Percentiles rank a stretch among this genome's conserved stretches.
Evolutionary conservation across 1,140 invertebrate genomes (phyloP).

Genomic region (Plutomurus gul): DNA sequence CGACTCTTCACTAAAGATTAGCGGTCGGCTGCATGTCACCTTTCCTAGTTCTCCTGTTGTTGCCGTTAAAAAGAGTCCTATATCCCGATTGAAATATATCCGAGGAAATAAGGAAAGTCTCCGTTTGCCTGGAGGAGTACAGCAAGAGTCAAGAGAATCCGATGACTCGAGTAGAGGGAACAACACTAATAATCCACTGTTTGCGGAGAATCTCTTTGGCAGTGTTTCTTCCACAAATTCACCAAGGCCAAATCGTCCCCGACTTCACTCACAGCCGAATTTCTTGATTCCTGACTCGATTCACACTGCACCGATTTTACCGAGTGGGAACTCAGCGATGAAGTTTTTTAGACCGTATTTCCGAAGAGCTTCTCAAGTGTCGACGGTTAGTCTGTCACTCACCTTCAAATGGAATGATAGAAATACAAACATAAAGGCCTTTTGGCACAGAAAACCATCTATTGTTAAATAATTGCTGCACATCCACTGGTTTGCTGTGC

Average conservation of each 20-base stretch:
- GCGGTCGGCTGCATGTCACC: neutral
- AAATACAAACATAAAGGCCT: neutral
- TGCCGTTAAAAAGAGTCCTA: neutral
- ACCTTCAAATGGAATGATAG: constrained; percentile 8
- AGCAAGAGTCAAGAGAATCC: neutral
- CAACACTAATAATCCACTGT: neutral
- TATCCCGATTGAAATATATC: neutral
- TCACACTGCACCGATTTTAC: constrained; percentile 41
- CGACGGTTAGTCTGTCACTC: constrained; percentile 33
- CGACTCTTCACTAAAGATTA: neutral
- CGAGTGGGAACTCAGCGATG: neutral
- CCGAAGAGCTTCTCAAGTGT: constrained; percentile 44
- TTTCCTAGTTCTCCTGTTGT: neutral
- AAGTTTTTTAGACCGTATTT: constrained; percentile 45
- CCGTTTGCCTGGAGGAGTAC: neutral
- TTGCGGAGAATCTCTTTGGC: neutral
- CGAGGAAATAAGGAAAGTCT: neutral
- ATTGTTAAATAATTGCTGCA: neutral
- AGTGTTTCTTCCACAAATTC: neutral
- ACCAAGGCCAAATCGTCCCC: constrained; percentile 24
- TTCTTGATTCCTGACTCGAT: constrained; percentile 31
- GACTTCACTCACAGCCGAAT: constrained; percentile 39
- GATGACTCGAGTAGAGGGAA: neutral
- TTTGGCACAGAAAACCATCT: neutral
- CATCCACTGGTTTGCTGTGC: neutral